A percentile compares a stretch with the other conserved stretches of the same genome.
Evolutionary conservation across 2,113 vertebrate species (phyloP).

Genomic region (Amazona guildingii): DNA sequence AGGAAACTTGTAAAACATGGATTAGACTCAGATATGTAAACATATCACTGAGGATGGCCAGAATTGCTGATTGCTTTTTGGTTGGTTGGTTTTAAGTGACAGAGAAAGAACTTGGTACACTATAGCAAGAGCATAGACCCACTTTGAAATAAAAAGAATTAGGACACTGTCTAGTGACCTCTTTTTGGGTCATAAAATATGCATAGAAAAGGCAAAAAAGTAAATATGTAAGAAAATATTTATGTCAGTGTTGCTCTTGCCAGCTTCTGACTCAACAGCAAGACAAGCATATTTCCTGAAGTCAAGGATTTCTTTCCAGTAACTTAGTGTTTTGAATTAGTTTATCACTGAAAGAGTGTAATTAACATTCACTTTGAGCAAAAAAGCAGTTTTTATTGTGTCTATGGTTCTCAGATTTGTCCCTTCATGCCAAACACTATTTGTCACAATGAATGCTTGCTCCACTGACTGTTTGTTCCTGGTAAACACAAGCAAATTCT

Average conservation of each 20-base stretch:
- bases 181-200: neutral
- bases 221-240: constrained; percentile 24
- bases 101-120: neutral
- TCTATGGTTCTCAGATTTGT: neutral
- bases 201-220: neutral
- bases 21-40: neutral
- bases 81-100: neutral
- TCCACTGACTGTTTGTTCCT: constrained; percentile 7
- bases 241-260: neutral
- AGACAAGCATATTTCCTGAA: neutral
- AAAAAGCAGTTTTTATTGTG: constrained; percentile 22
- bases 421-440: constrained; percentile 17
- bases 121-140: neutral
- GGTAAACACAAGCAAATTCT: constrained; percentile 40
- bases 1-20: constrained; percentile 15
- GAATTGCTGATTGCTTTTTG: neutral
- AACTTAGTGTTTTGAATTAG: constrained; percentile 5
- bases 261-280: constrained; percentile 30
- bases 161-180: neutral
- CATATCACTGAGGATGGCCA: neutral
- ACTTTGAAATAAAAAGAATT: neutral
- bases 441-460: constrained; percentile 23
- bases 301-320: constrained; percentile 10
- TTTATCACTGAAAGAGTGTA: neutral
- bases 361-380: constrained; percentile 21